phyloP scores from a whole-genome alignment of 2,888 invertebrate genomes.

The Limulus polyphemus region DNA sequence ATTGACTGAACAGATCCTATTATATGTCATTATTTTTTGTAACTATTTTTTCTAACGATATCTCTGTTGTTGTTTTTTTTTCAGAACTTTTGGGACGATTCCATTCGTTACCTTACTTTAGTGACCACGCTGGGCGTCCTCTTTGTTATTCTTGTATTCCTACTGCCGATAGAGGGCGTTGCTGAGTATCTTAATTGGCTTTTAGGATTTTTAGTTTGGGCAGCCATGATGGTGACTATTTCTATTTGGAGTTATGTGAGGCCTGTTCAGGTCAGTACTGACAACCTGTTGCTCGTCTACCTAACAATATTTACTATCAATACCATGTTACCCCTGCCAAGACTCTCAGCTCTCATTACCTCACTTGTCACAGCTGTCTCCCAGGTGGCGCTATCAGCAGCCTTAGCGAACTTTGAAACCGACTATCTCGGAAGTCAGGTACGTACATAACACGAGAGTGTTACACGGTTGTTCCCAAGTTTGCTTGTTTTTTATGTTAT shows the following conservation, averaged over 20 bases:
- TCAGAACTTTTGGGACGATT: conserved; percentile 22
- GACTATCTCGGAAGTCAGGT: conserved; percentile 48
- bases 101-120: conserved; percentile 17
- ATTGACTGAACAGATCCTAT: too few species aligned
- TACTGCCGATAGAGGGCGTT: conserved; percentile 22
- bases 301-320: conserved; percentile 65
- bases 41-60: too few species aligned
- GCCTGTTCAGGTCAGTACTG: conserved; percentile 42
- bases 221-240: conserved; percentile 46
- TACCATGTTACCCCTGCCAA: conserved; percentile 70
- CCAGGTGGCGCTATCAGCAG: conserved; percentile 50
- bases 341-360: conserved; percentile 54
- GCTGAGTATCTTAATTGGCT: conserved; percentile 21
- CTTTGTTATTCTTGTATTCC: conserved; percentile 16
- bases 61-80: too few species aligned
- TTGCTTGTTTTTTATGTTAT: too few species aligned
- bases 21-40: too few species aligned
- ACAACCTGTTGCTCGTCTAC: conserved; percentile 51
- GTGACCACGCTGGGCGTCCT: conserved; percentile 13
- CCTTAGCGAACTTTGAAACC: conserved; percentile 41
- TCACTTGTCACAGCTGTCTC: conserved; percentile 55
- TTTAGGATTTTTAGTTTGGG: conserved; percentile 29
- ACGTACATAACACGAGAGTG: conserved; percentile 23
- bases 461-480: too few species aligned
- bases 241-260: conserved; percentile 46